These are phyloP conservation scores for Ametastegia equiseti DNA, from an alignment of 2,888 invertebrate genomes.

Conservation along the genomic window DNA sequence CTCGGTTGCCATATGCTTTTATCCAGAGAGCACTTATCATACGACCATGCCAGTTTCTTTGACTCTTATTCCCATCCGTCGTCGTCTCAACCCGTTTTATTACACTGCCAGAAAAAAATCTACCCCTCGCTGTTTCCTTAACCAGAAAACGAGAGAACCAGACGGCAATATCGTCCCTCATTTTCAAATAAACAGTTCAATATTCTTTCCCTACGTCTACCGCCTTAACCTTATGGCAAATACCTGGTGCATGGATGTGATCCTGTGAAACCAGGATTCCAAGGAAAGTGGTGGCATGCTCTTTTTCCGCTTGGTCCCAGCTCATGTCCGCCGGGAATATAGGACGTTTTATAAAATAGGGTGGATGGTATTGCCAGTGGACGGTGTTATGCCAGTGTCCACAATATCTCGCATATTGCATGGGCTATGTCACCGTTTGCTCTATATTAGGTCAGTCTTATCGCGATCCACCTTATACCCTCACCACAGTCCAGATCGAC, in stretches of 20 bases:
- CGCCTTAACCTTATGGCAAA: neutral
- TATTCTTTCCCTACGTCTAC: neutral
- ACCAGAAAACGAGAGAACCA: neutral
- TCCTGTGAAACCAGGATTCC: slow-evolving; percentile 14
- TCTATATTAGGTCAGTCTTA: slow-evolving; percentile 43
- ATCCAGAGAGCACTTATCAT: slow-evolving; percentile 22
- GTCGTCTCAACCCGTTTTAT: slow-evolving; percentile 1
- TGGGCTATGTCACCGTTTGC: slow-evolving; percentile 34
- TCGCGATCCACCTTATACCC: neutral
- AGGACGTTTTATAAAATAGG: slow-evolving; percentile 45
- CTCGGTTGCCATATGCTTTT: neutral
- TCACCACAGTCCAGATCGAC: neutral
- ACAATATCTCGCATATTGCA: slow-evolving; percentile 50
- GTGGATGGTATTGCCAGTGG: slow-evolving; percentile 49
- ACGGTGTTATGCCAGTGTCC: slow-evolving; percentile 31
- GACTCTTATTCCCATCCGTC: neutral
- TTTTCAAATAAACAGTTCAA: neutral
- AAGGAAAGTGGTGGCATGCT: neutral
- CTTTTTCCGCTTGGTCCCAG: slow-evolving; percentile 30
- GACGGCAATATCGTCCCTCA: neutral
- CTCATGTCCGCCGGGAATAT: slow-evolving; percentile 29
- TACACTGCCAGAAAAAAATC: neutral
- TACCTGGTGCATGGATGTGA: slow-evolving; percentile 12
- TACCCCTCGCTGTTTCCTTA: neutral
- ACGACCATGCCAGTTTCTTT: neutral